Percentiles rank a stretch among this genome's conserved stretches.
Conservation (phyloP, 2,797 vertebrate species). For the Macropodus opercularis region DNA sequence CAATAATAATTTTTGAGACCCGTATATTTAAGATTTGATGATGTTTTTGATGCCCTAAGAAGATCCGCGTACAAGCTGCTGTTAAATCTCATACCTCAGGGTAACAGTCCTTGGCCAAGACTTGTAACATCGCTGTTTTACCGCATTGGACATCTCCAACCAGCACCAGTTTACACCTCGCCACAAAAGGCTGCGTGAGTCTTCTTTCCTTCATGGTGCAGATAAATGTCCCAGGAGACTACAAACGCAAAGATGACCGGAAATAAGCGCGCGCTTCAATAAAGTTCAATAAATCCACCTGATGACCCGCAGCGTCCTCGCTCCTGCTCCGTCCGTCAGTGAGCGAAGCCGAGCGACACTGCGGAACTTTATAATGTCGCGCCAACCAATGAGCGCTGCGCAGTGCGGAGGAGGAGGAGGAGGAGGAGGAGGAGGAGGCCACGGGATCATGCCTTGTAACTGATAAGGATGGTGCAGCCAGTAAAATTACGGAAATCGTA, state of each 20-base stretch:
- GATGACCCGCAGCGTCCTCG: not conserved
- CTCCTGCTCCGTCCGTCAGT: not conserved
- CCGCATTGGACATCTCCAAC: conserved; percentile 96
- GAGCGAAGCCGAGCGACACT: conserved; percentile 39
- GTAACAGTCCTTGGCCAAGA: conserved; percentile 94
- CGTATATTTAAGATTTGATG: no score
- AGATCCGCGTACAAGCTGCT: no score
- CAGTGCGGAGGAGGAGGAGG: conserved; percentile 10
- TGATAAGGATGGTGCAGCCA: not conserved
- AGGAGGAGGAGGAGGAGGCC: no score
- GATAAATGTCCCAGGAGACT: not conserved
- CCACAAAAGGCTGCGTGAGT: conserved; percentile 84
- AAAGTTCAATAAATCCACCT: conserved; percentile 25
- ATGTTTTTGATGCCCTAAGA: no score
- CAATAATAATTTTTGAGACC: not conserved
- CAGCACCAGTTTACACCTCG: conserved; percentile 92
- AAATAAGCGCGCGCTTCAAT: fast-evolving
- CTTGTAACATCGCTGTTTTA: conserved; percentile 97
- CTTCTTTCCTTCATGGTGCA: conserved; percentile 90
- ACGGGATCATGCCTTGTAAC: no score
- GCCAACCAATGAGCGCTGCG: conserved; percentile 77
- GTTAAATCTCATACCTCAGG: conserved; percentile 87
- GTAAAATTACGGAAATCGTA: not conserved
- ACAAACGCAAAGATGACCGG: not conserved
- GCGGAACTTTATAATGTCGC: conserved; percentile 78